A percentile compares a stretch with the other conserved stretches of the same genome.
These are phyloP conservation scores for Heliconius charithonia DNA, from an alignment of 2,888 invertebrate genomes.

Conservation along the genomic window DNA sequence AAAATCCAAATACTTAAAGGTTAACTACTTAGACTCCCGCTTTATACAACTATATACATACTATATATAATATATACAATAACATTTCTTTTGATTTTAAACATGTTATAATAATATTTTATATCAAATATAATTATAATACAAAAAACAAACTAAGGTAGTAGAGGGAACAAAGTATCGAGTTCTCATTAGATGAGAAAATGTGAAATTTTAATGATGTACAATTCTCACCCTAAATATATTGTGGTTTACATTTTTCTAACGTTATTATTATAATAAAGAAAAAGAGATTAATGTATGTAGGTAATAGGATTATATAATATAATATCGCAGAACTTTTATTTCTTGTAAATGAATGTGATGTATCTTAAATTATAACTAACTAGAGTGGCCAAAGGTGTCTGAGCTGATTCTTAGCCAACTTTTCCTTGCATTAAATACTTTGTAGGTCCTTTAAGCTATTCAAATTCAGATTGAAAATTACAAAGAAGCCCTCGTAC, in stretches of 20 bases:
- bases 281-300: neutral
- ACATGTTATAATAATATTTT: neutral
- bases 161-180: constrained; percentile 22
- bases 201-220: constrained; percentile 18
- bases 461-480: neutral
- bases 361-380: neutral
- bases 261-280: constrained; percentile 1
- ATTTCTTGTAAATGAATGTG: neutral
- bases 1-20: too few relatives aligned
- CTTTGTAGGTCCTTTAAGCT: constrained; percentile 51
- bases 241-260: neutral
- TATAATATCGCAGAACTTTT: neutral
- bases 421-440: constrained; percentile 70
- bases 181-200: constrained; percentile 23
- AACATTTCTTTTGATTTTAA: neutral
- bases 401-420: constrained; percentile 62
- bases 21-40: too few relatives aligned
- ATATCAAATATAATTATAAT: neutral
- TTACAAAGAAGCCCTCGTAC: neutral
- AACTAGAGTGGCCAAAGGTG: constrained; percentile 65
- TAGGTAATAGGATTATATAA: neutral
- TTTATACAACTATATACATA: too few relatives aligned
- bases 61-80: too few relatives aligned
- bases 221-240: constrained; percentile 4
- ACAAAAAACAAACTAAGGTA: neutral